Percentiles rank a stretch among this genome's conserved stretches.
These are phyloP conservation scores for Tragelaphus imberbis DNA, from an alignment of 2,113 vertebrate species.

Conservation along the genomic window DNA sequence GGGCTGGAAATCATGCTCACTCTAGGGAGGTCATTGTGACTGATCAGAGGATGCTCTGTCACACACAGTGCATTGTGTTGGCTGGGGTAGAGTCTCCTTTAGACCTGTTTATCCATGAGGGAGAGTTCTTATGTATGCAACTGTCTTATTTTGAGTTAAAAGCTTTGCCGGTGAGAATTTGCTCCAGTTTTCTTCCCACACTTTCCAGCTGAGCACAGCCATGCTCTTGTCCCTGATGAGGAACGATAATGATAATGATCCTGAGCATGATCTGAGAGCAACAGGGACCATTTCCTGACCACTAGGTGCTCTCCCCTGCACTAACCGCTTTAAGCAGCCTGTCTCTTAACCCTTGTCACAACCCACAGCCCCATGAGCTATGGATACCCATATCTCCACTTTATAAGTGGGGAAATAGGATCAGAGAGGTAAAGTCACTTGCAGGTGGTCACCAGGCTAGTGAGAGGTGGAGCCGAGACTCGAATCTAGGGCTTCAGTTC, in stretches of 20 bases:
- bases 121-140: background rate
- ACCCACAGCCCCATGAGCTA: background rate
- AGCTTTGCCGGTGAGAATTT: background rate
- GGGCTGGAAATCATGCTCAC: background rate
- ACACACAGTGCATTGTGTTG: background rate
- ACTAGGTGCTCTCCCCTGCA: background rate
- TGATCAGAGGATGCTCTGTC: background rate
- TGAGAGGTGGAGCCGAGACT: background rate
- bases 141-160: background rate
- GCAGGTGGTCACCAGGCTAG: background rate
- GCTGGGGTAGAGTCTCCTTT: background rate
- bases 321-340: background rate
- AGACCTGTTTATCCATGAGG: background rate
- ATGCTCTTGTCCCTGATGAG: background rate
- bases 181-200: background rate
- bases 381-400: background rate
- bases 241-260: background rate
- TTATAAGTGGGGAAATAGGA: background rate
- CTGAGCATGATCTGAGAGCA: background rate
- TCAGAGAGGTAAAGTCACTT: background rate
- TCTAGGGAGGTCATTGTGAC: background rate
- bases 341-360: background rate
- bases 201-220: background rate
- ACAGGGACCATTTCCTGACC: background rate
- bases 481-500: too few species aligned